Percentiles rank a stretch among this genome's conserved stretches.
Evolutionary conservation across 1,140 invertebrate species (phyloP).

Genomic region (Ceratosolen solmsi): DNA sequence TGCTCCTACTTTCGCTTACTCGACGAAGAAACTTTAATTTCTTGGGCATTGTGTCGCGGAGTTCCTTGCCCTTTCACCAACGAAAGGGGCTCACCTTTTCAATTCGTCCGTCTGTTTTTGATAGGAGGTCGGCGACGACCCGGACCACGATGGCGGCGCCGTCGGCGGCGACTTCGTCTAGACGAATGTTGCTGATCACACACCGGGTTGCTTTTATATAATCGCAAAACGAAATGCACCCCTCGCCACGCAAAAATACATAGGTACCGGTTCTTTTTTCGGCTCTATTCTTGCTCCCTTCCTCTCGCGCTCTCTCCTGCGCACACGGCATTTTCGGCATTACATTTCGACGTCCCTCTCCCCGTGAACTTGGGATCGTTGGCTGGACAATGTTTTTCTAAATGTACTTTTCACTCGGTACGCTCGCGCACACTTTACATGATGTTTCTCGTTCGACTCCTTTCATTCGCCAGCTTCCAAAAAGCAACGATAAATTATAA

Average conservation of each 20-base stretch:
- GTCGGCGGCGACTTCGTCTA: constrained; percentile 53
- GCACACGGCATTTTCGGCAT: neutral
- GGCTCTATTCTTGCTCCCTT: constrained; percentile 21
- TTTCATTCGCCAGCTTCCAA: too few species aligned
- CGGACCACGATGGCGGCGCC: constrained; percentile 20
- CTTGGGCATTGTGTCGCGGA: constrained; percentile 37
- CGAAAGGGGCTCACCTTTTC: constrained; percentile 51
- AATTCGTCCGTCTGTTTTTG: constrained; percentile 59
- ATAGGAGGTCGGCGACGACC: constrained; percentile 57
- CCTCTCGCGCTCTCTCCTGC: neutral
- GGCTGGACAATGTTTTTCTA: neutral
- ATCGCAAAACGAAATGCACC: constrained; percentile 61
- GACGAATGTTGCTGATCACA: constrained; percentile 49
- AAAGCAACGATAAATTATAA: too few species aligned
- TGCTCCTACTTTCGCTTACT: neutral
- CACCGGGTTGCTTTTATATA: constrained; percentile 54
- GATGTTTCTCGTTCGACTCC: neutral
- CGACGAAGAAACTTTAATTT: constrained; percentile 45
- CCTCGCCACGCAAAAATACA: constrained; percentile 56
- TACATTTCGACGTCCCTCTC: neutral
- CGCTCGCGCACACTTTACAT: neutral
- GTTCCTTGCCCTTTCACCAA: constrained; percentile 41
- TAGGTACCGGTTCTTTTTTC: constrained; percentile 55
- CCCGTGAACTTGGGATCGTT: neutral
- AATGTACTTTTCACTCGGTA: neutral